These are phyloP conservation scores for Orchesella flavescens DNA, from an alignment of 2,888 invertebrate species.

Conservation along the genomic window DNA sequence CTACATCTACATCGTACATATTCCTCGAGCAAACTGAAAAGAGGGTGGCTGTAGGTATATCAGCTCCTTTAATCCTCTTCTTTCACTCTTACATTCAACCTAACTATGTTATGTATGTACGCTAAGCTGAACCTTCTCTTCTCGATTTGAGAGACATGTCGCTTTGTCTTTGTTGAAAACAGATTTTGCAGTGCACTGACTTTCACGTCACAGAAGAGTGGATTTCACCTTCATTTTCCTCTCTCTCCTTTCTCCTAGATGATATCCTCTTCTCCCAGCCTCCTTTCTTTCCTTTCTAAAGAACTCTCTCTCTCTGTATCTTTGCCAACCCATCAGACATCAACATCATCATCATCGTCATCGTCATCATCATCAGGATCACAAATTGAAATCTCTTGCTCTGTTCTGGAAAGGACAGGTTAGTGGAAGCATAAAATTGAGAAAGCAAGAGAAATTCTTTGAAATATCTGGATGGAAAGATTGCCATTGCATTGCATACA, in stretches of 20 bases:
- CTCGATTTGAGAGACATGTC: slow-evolving; percentile 19
- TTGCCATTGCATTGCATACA: not conserved
- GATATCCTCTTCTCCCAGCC: too few relatives aligned
- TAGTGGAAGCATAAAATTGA: slow-evolving; percentile 57
- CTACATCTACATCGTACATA: too few relatives aligned
- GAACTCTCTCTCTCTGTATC: not conserved
- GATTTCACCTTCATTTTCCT: slow-evolving; percentile 35
- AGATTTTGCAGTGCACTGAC: slow-evolving; percentile 26
- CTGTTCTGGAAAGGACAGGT: slow-evolving; percentile 56
- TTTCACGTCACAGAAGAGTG: slow-evolving; percentile 23
- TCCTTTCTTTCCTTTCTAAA: too few relatives aligned
- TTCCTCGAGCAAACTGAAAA: too few relatives aligned
- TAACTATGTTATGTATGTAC: not conserved
- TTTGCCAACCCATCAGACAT: not conserved
- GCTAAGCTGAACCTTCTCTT: not conserved
- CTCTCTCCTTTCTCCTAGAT: too few relatives aligned
- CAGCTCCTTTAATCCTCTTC: not conserved
- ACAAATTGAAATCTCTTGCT: slow-evolving; percentile 48
- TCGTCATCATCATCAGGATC: slow-evolving; percentile 18
- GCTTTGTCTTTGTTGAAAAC: slow-evolving; percentile 47
- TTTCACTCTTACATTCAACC: not conserved
- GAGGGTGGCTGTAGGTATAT: not conserved
- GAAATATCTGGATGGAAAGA: slow-evolving; percentile 1
- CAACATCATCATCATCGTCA: slow-evolving; percentile 4
- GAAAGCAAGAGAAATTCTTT: slow-evolving; percentile 9